Base-by-base conservation (phyloP, 1,140 invertebrate genomes). In the Drosophila mauritiana region DNA sequence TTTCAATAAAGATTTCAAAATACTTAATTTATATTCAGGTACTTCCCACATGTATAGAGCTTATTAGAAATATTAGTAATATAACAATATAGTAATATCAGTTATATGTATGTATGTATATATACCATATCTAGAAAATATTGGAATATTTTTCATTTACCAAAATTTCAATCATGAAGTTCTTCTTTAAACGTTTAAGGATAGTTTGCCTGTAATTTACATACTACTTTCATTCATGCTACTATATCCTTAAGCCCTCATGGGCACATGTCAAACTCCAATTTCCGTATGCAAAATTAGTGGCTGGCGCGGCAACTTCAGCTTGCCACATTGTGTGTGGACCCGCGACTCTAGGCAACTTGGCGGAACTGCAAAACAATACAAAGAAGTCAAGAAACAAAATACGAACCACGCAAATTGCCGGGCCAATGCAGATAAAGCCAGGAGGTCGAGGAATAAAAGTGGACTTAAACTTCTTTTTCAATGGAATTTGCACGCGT, bases 401-500 rank as follows among this genome's bases (percentile, higher is more conserved):
- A 72, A 49, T 70, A 67, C 55, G 42, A 65, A 80, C 53, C 59
- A 74, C 22, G 58, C 78, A 86, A 88, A 76, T 86, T 89, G 79
- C 76, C 25, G 78, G 20, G 61, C 31, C 54, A 67, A 51, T 81
- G 81, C 81, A 86, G 82, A 86, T 86, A 86, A 82, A 86, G 53
- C 31, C 56, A 27, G 39, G 48, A 52, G 37, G 59, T 39, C 27
- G 37, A 13, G 8, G 62, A 49, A 45, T 31, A 58, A 58, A 39
- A 57, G 37, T 17, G 59, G 62, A 78, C 55, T 83, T 62, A n/a
- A 73, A 54, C 69, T 83, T 27, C 56, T 58, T 59, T 81, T 86
- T 88, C 84, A 80, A 67, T 65, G 83, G 80, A 88, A 88, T 80
- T 89, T 88, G 72, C 84, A 89, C 67, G 80, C 67, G 83, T 83